These are phyloP conservation scores for Eriosoma lanigerum DNA, from an alignment of 1,140 invertebrate species.

Conservation along the genomic window DNA sequence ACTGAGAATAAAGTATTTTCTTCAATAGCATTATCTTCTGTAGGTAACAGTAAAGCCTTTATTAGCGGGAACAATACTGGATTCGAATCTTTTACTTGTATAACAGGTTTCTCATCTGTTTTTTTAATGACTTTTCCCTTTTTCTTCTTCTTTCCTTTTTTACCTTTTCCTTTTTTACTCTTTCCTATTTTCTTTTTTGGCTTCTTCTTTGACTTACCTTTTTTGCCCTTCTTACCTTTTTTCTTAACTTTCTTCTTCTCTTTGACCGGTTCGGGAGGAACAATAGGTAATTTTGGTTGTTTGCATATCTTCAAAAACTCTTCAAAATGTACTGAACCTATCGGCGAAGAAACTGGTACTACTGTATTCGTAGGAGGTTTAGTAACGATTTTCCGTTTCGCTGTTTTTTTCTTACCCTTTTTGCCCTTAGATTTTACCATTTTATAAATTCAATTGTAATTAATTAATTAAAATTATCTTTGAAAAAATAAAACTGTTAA, in stretches of 20 bases:
- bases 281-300: neutral
- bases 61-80: conserved; percentile 23
- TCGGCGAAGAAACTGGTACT: neutral
- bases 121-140: neutral
- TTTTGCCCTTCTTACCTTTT: no score
- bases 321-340: conserved; percentile 32
- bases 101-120: neutral
- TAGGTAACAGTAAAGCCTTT: neutral
- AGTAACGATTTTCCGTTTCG: no score
- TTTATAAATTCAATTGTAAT: no score
- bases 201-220: no score
- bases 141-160: no score
- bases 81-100: neutral
- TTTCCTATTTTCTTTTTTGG: neutral
- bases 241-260: neutral
- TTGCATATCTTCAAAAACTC: conserved; percentile 9
- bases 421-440: no score
- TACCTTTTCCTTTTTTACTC: neutral
- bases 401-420: no score
- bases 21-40: neutral
- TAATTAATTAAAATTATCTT: no score
- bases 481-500: no score
- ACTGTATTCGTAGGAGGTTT: no score
- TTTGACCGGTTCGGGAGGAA: no score
- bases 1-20: conserved; percentile 1